phyloP scores from a whole-genome alignment of 2,113 vertebrate species.

The Pionites leucogaster region DNA sequence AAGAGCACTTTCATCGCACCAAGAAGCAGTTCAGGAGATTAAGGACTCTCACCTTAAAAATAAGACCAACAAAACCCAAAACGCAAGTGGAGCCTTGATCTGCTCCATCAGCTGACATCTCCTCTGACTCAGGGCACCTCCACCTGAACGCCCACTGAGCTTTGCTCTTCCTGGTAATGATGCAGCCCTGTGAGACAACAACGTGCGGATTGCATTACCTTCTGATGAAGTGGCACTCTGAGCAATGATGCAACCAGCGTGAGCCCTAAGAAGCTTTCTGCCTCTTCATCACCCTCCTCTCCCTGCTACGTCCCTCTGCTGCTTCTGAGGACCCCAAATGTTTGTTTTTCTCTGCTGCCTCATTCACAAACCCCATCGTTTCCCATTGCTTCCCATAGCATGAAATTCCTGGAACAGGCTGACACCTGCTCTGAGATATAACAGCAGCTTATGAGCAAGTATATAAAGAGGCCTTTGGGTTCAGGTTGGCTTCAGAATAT shows the following conservation, averaged over 20 bases:
- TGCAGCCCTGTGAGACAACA: conserved; percentile 28
- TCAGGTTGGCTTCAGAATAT: background rate
- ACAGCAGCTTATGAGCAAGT: conserved; percentile 1
- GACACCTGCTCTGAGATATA: background rate
- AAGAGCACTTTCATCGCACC: background rate
- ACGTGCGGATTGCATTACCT: background rate
- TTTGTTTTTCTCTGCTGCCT: background rate
- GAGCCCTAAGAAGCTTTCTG: background rate
- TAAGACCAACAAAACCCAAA: background rate
- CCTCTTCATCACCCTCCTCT: background rate
- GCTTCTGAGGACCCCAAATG: background rate
- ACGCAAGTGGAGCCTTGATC: background rate
- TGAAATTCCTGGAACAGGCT: background rate
- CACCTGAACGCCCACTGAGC: conserved; percentile 51
- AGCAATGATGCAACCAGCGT: background rate
- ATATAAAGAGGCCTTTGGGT: background rate
- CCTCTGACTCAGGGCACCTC: conserved; percentile 53
- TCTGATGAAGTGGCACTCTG: background rate
- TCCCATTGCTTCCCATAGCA: background rate
- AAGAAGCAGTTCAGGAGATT: background rate
- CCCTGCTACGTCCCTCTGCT: background rate
- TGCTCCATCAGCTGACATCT: conserved; percentile 16
- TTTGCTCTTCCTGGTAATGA: conserved; percentile 46
- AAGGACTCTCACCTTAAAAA: background rate
- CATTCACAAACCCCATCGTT: background rate